Percentiles rank a stretch among this genome's conserved stretches.
phyloP scores from a whole-genome alignment of 2,113 vertebrate species.

The Hystrix cristata region DNA sequence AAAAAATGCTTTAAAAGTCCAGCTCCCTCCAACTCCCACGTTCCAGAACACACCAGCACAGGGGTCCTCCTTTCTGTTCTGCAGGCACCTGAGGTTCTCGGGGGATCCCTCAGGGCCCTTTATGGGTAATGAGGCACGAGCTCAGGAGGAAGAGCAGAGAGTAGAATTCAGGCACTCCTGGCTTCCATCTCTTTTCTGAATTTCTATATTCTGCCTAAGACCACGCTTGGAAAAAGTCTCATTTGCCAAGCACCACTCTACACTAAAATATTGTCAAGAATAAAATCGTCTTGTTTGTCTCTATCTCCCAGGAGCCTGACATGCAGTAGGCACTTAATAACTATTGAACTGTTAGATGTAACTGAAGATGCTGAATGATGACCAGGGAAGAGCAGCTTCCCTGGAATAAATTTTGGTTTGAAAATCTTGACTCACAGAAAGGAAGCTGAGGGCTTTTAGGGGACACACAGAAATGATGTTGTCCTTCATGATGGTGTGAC shows the following conservation, averaged over 20 bases:
- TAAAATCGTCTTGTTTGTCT: neutral
- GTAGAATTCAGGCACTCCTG: neutral
- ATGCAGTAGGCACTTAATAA: neutral
- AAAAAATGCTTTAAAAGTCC: neutral
- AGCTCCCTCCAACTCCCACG: neutral
- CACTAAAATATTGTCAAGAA: neutral
- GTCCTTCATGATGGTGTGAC: neutral
- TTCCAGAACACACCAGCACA: neutral
- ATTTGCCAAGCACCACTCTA: neutral
- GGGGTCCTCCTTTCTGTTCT: neutral
- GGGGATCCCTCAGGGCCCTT: neutral
- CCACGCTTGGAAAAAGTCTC: neutral
- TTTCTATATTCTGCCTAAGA: neutral
- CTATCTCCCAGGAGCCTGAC: neutral
- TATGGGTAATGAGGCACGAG: no score
- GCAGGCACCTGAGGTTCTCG: neutral
- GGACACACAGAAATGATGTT: neutral
- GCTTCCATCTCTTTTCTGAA: neutral
- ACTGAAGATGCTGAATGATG: neutral
- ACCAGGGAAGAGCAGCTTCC: neutral
- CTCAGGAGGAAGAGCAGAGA: neutral
- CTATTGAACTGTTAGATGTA: neutral
- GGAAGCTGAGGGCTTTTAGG: neutral
- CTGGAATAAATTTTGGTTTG: neutral
- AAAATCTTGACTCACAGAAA: neutral